Conservation (phyloP, 2,888 invertebrate genomes). For the Phaonia tiefii region DNA sequence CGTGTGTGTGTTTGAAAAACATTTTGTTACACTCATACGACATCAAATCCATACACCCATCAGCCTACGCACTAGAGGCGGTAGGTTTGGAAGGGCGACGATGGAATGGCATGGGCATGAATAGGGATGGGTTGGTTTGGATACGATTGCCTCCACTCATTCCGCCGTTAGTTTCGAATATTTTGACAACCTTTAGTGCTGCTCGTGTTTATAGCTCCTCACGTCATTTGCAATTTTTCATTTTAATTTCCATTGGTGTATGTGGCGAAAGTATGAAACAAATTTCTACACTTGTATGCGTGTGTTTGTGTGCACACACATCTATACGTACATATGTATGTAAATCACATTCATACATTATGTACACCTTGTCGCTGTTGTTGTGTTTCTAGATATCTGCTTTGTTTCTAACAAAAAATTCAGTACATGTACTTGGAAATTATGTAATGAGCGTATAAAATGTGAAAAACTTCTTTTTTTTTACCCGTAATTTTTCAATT, state of each 20-base stretch:
- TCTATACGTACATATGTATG: slow-evolving; percentile 45
- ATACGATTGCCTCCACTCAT: not conserved
- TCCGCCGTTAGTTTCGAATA: slow-evolving; percentile 55
- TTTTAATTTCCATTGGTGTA: slow-evolving; percentile 80
- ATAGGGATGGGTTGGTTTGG: not conserved
- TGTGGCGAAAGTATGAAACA: slow-evolving; percentile 50
- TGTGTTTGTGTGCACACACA: not conserved
- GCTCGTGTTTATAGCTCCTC: slow-evolving; percentile 64
- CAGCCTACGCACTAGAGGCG: slow-evolving; percentile 19
- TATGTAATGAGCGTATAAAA: slow-evolving; percentile 79
- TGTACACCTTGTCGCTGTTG: slow-evolving; percentile 59
- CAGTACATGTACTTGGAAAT: slow-evolving; percentile 76
- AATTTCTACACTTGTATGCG: not conserved
- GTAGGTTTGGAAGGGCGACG: not conserved
- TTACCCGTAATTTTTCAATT: slow-evolving; percentile 78
- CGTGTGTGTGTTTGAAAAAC: slow-evolving; percentile 39
- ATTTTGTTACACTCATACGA: slow-evolving; percentile 26
- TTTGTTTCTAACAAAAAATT: slow-evolving; percentile 67
- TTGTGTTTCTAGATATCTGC: slow-evolving; percentile 46
- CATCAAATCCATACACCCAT: slow-evolving; percentile 20
- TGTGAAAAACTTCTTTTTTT: slow-evolving; percentile 73
- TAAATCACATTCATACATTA: not conserved
- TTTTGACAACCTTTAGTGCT: slow-evolving; percentile 73
- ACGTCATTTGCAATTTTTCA: slow-evolving; percentile 79
- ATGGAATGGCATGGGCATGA: not conserved